Base-by-base conservation (phyloP, 2,797 vertebrate genomes). In the Carduelis carduelis region DNA sequence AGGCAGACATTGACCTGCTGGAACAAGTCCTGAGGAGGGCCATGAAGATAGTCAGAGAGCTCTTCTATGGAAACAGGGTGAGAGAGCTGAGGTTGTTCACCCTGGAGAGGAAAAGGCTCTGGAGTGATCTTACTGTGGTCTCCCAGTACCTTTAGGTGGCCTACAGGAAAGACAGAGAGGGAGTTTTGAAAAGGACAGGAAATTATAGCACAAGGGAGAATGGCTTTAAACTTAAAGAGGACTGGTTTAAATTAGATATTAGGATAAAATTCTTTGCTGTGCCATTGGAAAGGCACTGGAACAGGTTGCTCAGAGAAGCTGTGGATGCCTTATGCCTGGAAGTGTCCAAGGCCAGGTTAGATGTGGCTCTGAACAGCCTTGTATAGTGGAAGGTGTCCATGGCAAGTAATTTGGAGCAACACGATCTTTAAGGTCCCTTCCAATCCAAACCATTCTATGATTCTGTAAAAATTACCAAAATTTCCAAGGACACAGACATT, bases 1-100 rank as follows among this genome's bases (percentile, higher is more conserved):
- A 26, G n/a, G 49, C 0, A 0, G 17, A 32, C 34, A 28, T 21
- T 2, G 13, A 56, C 13, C 2, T 28, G 2, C 8, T 69, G 49
- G 30, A 69, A n/a, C 4, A 69, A 56, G 19, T 50, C 27, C 27
- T 0, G 0, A 63, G 43, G 20, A 47, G 16, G 8, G 21, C 20
- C 21, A n/a, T 6, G 37, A 32, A 65, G 27, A 80, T 1, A 34
- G 6, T 20, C 13, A 57, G 41, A 34, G 8, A 47, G 1, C 10
- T 41, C 3, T 35, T 47, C 35, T 24, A 1, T 14, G 27, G 18
- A 57, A 61, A 50, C 17, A 63, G 6, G 23, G 14, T n/a, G 37
- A 76, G 16, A 14, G 27, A n/a, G 35, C 16, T 76, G 49, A 8
- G 3, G 8, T 18, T 69, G 27, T 12, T 37, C 19, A 56, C 13